Conservation (phyloP, 2,888 invertebrate genomes). For the Pemphredon lugubris region DNA sequence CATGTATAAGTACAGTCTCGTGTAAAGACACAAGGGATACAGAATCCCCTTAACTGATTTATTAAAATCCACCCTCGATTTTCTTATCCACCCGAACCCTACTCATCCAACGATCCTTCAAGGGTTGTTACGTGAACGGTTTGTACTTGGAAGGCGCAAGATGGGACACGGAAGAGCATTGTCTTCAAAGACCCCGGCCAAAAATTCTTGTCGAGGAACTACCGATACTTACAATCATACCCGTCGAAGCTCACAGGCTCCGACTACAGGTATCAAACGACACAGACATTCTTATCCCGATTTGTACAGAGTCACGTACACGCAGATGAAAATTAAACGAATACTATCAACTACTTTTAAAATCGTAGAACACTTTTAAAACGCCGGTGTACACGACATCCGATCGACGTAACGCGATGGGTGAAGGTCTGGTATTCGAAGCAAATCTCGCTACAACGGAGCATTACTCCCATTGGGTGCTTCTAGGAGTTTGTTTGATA, state of each 20-base stretch:
- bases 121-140: slow-evolving; percentile 91
- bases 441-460: slow-evolving; percentile 91
- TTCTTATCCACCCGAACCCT: too few relatives aligned
- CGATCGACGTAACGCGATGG: slow-evolving; percentile 93
- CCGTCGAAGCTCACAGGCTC: slow-evolving; percentile 91
- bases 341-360: too few relatives aligned
- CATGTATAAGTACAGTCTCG: too few relatives aligned
- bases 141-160: slow-evolving; percentile 93
- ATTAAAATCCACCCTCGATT: too few relatives aligned
- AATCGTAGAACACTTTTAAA: slow-evolving; percentile 89
- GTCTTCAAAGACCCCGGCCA: slow-evolving; percentile 89
- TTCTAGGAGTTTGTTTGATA: slow-evolving; percentile 94
- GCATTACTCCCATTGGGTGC: slow-evolving; percentile 93
- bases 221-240: slow-evolving; percentile 92
- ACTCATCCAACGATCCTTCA: slow-evolving; percentile 77
- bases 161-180: slow-evolving; percentile 89
- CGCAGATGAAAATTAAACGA: too few relatives aligned
- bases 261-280: slow-evolving; percentile 87
- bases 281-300: too few relatives aligned
- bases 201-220: slow-evolving; percentile 93
- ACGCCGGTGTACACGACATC: slow-evolving; percentile 97
- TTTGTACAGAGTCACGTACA: too few relatives aligned
- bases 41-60: too few relatives aligned
- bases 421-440: slow-evolving; percentile 94
- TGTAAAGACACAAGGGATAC: too few relatives aligned